phyloP scores from a whole-genome alignment of 2,888 invertebrate genomes.

The Raillietiella orientalis region DNA sequence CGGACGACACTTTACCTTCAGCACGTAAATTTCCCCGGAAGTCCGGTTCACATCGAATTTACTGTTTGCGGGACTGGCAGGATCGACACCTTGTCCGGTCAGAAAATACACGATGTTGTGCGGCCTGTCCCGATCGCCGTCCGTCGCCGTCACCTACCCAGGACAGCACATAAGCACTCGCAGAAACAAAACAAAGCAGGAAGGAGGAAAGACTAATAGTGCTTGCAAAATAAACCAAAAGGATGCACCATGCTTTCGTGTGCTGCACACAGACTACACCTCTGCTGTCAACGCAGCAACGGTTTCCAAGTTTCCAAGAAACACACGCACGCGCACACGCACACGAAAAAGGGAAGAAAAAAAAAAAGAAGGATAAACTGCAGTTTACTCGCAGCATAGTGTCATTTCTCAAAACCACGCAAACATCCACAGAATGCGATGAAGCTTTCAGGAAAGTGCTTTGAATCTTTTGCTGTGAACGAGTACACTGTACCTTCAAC shows the following conservation, averaged over 20 bases:
- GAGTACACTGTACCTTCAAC: conserved; percentile 11
- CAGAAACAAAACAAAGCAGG: conserved; percentile 2
- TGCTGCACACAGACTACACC: too few relatives aligned
- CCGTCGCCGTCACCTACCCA: conserved; percentile 64
- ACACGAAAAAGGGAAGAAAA: too few relatives aligned
- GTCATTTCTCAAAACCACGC: too few relatives aligned
- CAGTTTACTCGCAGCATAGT: too few relatives aligned
- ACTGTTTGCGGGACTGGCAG: conserved; percentile 73
- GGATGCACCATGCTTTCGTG: too few relatives aligned
- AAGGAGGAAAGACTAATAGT: background rate
- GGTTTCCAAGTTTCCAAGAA: too few relatives aligned
- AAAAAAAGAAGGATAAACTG: too few relatives aligned
- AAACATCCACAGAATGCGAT: too few relatives aligned
- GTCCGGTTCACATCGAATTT: conserved; percentile 89
- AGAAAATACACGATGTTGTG: conserved; percentile 85
- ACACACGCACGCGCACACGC: too few relatives aligned
- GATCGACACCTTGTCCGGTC: conserved; percentile 80
- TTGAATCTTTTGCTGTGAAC: too few relatives aligned
- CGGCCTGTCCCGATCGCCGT: conserved; percentile 76
- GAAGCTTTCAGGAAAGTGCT: too few relatives aligned
- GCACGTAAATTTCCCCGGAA: conserved; percentile 74
- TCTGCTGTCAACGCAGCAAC: too few relatives aligned
- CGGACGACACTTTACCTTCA: conserved; percentile 73
- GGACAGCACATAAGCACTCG: background rate
- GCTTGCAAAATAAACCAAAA: conserved; percentile 1